phyloP scores from a whole-genome alignment of 2,113 vertebrate genomes.

The Pollimyrus isidori region DNA sequence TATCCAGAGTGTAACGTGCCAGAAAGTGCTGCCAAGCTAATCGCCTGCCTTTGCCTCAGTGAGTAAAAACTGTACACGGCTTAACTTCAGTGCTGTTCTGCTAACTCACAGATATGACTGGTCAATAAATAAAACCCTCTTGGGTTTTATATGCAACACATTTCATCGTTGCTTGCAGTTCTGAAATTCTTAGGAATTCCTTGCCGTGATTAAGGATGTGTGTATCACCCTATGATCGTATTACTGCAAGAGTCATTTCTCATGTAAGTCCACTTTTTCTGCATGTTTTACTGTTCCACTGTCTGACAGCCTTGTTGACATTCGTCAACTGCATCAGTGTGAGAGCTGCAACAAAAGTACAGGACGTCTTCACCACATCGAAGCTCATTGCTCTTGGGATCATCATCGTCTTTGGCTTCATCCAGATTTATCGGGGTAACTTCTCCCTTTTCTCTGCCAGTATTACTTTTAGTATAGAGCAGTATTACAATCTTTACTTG shows the following conservation, averaged over 20 bases:
- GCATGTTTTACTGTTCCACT: not conserved
- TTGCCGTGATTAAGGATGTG: not conserved
- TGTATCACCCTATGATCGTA: not conserved
- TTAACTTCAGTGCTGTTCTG: not conserved
- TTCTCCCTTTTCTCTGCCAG: not conserved
- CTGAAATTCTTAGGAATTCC: not conserved
- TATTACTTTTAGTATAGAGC: not conserved
- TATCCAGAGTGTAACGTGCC: constrained; percentile 55
- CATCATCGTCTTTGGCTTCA: constrained; percentile 63
- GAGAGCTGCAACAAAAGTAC: constrained; percentile 59
- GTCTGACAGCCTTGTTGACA: constrained; percentile 48
- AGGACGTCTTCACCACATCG: constrained; percentile 60
- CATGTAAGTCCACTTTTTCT: not conserved
- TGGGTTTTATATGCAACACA: not conserved
- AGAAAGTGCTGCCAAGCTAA: constrained; percentile 52
- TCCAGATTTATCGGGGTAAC: constrained; percentile 57
- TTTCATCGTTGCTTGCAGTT: not conserved
- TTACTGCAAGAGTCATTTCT: not conserved
- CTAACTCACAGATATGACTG: not conserved
- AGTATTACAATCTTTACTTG: not conserved
- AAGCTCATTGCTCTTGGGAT: constrained; percentile 56
- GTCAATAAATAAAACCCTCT: not conserved
- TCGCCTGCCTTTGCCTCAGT: constrained; percentile 63
- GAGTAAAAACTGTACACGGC: constrained; percentile 33
- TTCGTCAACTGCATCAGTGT: constrained; percentile 66